phyloP scores from a whole-genome alignment of 2,113 vertebrate species.

The Myotis yumanensis region DNA sequence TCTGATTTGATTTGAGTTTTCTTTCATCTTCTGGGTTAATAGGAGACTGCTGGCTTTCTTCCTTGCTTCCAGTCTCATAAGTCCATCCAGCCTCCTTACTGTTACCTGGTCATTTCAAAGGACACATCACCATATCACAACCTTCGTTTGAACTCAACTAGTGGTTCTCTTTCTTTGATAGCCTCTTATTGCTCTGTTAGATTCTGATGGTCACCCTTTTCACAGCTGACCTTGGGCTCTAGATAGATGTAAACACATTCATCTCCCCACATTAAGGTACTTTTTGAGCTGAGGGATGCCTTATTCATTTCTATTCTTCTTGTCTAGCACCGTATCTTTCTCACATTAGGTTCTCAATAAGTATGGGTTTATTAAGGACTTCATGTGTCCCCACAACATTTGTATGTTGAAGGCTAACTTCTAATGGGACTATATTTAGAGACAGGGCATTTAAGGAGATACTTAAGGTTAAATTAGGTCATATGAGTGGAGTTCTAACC shows the following conservation, averaged over 20 bases:
- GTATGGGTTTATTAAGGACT: background rate
- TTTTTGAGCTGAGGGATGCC: background rate
- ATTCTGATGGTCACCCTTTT: background rate
- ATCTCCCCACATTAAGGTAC: background rate
- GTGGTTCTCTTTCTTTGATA: background rate
- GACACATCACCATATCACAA: fast-evolving
- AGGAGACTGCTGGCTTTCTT: background rate
- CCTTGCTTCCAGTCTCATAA: background rate
- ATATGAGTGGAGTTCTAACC: background rate
- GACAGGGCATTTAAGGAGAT: background rate
- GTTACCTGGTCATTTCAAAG: background rate
- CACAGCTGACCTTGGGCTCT: background rate
- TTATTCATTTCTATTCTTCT: background rate
- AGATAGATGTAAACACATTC: background rate
- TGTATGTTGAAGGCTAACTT: background rate
- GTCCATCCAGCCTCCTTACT: background rate
- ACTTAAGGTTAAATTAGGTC: background rate
- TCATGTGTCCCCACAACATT: background rate
- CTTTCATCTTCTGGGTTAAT: background rate
- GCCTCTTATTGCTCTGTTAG: background rate
- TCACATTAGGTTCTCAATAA: background rate
- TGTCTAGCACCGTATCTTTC: background rate
- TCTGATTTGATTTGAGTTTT: background rate
- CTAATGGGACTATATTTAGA: background rate
- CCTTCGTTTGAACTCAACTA: background rate